Evolutionary conservation across 2,113 vertebrate genomes (phyloP).

Genomic region (Brevimyrus niger): DNA sequence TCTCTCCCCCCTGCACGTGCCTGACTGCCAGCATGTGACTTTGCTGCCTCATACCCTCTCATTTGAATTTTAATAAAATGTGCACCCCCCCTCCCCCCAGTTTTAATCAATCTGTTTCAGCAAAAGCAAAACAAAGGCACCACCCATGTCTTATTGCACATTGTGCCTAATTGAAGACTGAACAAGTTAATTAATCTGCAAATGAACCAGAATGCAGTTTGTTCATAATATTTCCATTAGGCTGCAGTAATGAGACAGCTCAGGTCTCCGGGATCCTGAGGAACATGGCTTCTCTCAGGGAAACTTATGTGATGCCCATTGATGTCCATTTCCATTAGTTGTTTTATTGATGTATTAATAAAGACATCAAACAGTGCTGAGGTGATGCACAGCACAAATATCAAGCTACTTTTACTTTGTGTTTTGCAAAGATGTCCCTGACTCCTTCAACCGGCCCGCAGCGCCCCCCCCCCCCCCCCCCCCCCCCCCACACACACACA

Average conservation of each 20-base stretch:
- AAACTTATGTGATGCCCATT: neutral
- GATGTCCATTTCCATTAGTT: too few species aligned
- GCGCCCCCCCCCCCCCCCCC: too few species aligned
- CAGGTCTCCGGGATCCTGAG: neutral
- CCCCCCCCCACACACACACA: too few species aligned
- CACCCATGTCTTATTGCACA: slow-evolving; percentile 13
- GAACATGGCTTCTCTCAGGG: neutral
- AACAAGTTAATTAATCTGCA: slow-evolving; percentile 28
- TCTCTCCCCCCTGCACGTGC: neutral
- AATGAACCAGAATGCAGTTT: slow-evolving; percentile 15
- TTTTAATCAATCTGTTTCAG: neutral
- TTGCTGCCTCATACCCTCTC: slow-evolving; percentile 16
- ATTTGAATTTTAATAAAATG: too few species aligned
- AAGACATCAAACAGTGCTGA: neutral
- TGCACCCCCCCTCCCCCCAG: neutral
- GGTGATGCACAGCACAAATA: neutral
- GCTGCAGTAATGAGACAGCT: slow-evolving; percentile 6
- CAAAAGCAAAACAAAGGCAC: slow-evolving; percentile 17
- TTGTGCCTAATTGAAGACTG: slow-evolving; percentile 23
- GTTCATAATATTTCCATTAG: slow-evolving; percentile 22
- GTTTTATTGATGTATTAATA: neutral
- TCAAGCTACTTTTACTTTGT: neutral
- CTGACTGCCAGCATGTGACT: neutral
- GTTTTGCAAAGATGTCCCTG: neutral
- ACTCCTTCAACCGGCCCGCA: neutral